Evolutionary conservation across 1,140 invertebrate species (phyloP), one percentile per base, ranked within the genome.

Genomic region (Orchesella cincta): DNA sequence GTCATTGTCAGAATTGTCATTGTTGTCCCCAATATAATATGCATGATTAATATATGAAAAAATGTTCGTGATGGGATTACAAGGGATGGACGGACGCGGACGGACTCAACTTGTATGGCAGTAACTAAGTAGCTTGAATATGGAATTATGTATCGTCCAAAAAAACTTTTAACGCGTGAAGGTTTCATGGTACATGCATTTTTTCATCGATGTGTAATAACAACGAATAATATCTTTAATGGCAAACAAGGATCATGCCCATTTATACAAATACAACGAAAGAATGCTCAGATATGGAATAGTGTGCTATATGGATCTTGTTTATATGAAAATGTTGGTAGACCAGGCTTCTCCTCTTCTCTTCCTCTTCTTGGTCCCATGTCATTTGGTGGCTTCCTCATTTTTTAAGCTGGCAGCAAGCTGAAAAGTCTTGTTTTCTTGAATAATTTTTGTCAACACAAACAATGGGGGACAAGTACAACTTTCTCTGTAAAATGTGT

Each of bases 391-490:
- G 23, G 23, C 52, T 57, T 57, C 52, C 52, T 57, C 52, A 26
- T 14, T 57, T 57, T 57, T 57, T 57, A 12, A 20, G 39, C 20
- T 46, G 39, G 39, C 39, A 46, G 20, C 39, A 46, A n/a, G n/a
- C n/a, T n/a, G 12, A 67, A 67, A 67, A 8, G 62, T 33, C 62
- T 57, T n/a, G 52, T 26, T 57, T 57, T 57, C 52, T 57, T 67
- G 62, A 67, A 67, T 67, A 67, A 67, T 67, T 67, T 67, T 67
- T 67, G 62, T 67, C 62, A 67, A 67, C 62, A 67, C 62, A 67
- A 67, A 67, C 62, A 67, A 67, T 67, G 31, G 62, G 31, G 62
- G 62, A 67, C 62, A 67, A 29, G 31, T 14, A 67, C 62, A 67
- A 67, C 62, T 67, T 67, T 67, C 62, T 67, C 62, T 67, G 52